Percentiles rank a stretch among this genome's conserved stretches.
These are phyloP conservation scores for Tachysurus fulvidraco DNA, from an alignment of 2,113 vertebrate genomes.

Conservation along the genomic window DNA sequence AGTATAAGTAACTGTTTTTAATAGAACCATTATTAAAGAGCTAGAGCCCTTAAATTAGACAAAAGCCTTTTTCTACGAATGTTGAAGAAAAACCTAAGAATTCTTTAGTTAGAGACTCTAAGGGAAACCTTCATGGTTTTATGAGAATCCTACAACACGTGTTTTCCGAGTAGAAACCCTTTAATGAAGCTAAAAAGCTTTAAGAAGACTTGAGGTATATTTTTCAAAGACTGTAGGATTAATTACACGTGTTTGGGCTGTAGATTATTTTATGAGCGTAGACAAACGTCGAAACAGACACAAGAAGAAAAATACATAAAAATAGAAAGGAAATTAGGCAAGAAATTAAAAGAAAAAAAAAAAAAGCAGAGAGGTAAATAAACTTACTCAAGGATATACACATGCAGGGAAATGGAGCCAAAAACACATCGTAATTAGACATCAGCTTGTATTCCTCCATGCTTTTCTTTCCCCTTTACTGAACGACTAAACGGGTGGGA, in stretches of 20 bases:
- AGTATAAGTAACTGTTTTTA: not conserved
- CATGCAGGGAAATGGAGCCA: not conserved
- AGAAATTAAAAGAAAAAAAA: not conserved
- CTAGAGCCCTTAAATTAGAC: not conserved
- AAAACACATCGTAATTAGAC: not conserved
- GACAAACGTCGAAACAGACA: not conserved
- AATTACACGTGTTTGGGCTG: not conserved
- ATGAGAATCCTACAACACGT: not conserved
- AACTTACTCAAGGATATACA: not conserved
- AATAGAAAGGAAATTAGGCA: slow-evolving; percentile 19
- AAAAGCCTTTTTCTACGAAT: not conserved
- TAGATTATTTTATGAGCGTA: not conserved
- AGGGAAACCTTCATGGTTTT: not conserved
- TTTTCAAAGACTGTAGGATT: not conserved
- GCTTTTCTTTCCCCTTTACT: slow-evolving; percentile 11
- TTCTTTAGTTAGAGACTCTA: not conserved
- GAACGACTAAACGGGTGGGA: slow-evolving; percentile 12
- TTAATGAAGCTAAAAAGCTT: not conserved
- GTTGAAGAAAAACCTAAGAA: not conserved
- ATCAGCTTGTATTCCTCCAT: slow-evolving; percentile 6
- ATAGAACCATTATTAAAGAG: not conserved
- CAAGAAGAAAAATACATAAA: not conserved
- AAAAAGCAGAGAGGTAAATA: not conserved
- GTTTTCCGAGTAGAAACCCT: not conserved
- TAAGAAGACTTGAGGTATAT: not conserved